phyloP scores from a whole-genome alignment of 2,888 invertebrate species.

The Byasa hedistus region DNA sequence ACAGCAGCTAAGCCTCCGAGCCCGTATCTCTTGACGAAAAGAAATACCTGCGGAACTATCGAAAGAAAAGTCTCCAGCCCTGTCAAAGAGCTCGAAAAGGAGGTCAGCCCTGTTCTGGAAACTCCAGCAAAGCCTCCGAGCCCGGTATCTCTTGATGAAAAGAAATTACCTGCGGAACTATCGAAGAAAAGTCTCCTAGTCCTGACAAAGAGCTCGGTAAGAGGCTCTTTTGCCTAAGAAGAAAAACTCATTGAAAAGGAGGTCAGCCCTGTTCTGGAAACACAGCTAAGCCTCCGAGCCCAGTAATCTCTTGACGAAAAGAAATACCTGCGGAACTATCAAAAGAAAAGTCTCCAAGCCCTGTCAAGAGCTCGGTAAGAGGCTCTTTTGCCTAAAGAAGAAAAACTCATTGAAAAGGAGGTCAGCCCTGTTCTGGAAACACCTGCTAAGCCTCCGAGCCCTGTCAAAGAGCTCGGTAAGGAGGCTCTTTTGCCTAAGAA shows the following conservation, averaged over 20 bases:
- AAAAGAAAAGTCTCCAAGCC: slow-evolving; percentile 31
- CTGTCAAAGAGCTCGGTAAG: too few species aligned
- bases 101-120: too few species aligned
- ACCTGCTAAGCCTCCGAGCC: too few species aligned
- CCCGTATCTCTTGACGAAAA: slow-evolving; percentile 3
- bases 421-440: too few species aligned
- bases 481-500: too few species aligned
- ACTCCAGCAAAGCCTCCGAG: too few species aligned
- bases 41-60: neutral
- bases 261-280: too few species aligned
- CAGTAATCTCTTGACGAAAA: neutral
- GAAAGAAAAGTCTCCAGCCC: neutral
- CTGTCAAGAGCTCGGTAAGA: slow-evolving; percentile 3
- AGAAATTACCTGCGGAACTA: neutral
- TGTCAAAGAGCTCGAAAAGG: neutral
- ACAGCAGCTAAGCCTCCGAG: slow-evolving; percentile 20
- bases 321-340: too few species aligned
- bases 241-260: slow-evolving; percentile 1
- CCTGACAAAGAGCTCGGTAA: slow-evolving; percentile 1
- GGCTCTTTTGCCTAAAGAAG: too few species aligned
- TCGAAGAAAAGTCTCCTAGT: slow-evolving; percentile 21
- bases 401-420: too few species aligned
- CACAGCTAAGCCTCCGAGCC: slow-evolving; percentile 2
- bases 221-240: neutral
- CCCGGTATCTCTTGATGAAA: too few species aligned